Conservation (phyloP, 2,888 invertebrate species). For the Aphrophora alni region DNA sequence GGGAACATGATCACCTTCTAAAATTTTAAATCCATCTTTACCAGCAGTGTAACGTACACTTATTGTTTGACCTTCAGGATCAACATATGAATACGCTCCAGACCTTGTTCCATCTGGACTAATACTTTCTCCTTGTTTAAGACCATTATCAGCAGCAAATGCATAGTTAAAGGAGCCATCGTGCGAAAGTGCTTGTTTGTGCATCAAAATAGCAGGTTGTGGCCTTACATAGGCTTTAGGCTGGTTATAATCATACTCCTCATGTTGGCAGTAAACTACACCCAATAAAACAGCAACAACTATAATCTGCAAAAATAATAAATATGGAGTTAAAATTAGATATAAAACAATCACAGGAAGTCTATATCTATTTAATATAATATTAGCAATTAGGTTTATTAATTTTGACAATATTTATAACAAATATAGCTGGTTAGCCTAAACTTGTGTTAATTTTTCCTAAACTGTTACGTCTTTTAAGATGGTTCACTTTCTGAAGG, state of each 20-base stretch:
- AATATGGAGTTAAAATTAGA: too few relatives aligned
- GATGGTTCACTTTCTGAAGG: too few relatives aligned
- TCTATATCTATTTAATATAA: too few relatives aligned
- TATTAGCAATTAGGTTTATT: too few relatives aligned
- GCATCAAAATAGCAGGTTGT: slow-evolving; percentile 64
- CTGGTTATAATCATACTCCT: background rate
- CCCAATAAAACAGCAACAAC: background rate
- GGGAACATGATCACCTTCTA: slow-evolving; percentile 60
- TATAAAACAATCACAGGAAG: too few relatives aligned
- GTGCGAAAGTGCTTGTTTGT: slow-evolving; percentile 68
- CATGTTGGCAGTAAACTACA: background rate
- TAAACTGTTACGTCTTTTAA: too few relatives aligned
- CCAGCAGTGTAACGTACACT: slow-evolving; percentile 65
- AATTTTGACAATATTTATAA: too few relatives aligned
- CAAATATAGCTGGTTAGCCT: too few relatives aligned
- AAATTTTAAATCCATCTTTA: slow-evolving; percentile 60
- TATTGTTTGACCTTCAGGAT: slow-evolving; percentile 69
- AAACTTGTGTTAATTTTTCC: too few relatives aligned
- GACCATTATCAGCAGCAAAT: slow-evolving; percentile 72
- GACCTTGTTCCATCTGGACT: slow-evolving; percentile 68
- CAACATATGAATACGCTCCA: slow-evolving; percentile 70
- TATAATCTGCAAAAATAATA: background rate
- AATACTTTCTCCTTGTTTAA: slow-evolving; percentile 71
- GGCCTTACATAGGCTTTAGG: slow-evolving; percentile 46
- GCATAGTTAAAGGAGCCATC: slow-evolving; percentile 73